These are phyloP conservation scores for Tineola bisselliella DNA, from an alignment of 2,888 invertebrate genomes.

Conservation along the genomic window DNA sequence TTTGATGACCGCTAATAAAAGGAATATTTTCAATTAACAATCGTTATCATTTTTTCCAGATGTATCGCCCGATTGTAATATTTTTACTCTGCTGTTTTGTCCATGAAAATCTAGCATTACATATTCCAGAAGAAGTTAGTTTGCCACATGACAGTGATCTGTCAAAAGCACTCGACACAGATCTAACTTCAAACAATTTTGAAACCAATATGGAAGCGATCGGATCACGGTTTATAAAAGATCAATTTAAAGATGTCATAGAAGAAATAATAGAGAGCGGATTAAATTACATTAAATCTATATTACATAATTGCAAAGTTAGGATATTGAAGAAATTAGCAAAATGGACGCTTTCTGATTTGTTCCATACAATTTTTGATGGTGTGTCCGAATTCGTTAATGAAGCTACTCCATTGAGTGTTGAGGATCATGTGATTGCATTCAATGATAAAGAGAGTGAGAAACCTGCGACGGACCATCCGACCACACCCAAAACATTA, in stretches of 20 bases:
- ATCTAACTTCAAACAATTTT: not conserved
- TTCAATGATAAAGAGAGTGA: not conserved
- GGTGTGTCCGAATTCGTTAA: constrained; percentile 29
- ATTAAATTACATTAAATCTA: constrained; percentile 23
- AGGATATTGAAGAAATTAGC: constrained; percentile 32
- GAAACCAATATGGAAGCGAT: not conserved
- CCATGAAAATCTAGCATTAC: not conserved
- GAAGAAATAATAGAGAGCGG: constrained; percentile 27
- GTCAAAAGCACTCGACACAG: not conserved
- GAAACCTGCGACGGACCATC: not conserved
- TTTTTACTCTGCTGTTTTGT: not conserved
- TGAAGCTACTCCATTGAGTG: constrained; percentile 12
- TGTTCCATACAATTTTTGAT: constrained; percentile 30
- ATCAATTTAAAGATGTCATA: constrained; percentile 31
- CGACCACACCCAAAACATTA: not conserved
- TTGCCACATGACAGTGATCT: not conserved
- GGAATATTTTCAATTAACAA: not conserved
- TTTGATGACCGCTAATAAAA: too few species aligned
- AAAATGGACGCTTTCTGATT: constrained; percentile 31
- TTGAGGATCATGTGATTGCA: constrained; percentile 10
- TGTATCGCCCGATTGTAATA: constrained; percentile 18
- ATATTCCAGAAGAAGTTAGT: constrained; percentile 14
- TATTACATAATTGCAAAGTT: constrained; percentile 29
- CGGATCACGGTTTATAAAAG: constrained; percentile 23
- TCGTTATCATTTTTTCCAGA: constrained; percentile 21